Evolutionary conservation across 2,888 invertebrate species (phyloP).

Genomic region (Disparrhopalites patrizii): DNA sequence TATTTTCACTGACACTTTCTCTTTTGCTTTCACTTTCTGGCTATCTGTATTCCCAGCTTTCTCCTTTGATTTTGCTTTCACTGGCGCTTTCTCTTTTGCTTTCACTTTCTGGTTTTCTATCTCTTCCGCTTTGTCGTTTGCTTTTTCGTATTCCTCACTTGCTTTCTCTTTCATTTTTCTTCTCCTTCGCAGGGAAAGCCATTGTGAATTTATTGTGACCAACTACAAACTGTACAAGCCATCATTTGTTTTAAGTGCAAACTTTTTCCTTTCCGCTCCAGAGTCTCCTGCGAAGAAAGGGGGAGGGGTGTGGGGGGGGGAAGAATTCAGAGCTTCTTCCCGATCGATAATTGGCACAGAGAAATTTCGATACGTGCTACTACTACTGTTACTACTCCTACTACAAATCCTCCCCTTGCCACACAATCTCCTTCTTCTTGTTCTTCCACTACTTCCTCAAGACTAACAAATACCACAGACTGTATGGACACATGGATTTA

Average conservation of each 20-base stretch:
- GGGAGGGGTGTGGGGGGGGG: neutral
- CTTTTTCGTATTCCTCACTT: too few relatives aligned
- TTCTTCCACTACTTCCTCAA: neutral
- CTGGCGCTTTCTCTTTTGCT: too few relatives aligned
- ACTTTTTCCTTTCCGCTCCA: conserved; percentile 11
- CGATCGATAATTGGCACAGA: conserved; percentile 24
- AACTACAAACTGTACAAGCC: conserved; percentile 6
- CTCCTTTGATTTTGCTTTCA: too few relatives aligned
- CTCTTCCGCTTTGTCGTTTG: too few relatives aligned
- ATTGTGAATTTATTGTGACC: conserved; percentile 16
- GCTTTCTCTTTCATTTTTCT: too few relatives aligned
- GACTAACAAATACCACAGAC: too few relatives aligned
- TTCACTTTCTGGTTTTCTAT: too few relatives aligned
- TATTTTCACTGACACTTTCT: too few relatives aligned
- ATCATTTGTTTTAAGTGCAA: conserved; percentile 19
- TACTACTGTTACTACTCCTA: neutral
- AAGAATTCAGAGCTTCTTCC: neutral
- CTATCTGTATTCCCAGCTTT: too few relatives aligned
- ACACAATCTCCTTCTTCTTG: neutral
- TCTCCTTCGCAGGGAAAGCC: neutral
- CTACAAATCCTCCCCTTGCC: neutral
- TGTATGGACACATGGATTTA: neutral
- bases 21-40: too few relatives aligned
- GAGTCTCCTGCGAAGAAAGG: neutral
- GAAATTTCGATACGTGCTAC: conserved; percentile 19